Base-by-base conservation (phyloP, 2,888 invertebrate genomes). In the Camptogramma bilineatum region DNA sequence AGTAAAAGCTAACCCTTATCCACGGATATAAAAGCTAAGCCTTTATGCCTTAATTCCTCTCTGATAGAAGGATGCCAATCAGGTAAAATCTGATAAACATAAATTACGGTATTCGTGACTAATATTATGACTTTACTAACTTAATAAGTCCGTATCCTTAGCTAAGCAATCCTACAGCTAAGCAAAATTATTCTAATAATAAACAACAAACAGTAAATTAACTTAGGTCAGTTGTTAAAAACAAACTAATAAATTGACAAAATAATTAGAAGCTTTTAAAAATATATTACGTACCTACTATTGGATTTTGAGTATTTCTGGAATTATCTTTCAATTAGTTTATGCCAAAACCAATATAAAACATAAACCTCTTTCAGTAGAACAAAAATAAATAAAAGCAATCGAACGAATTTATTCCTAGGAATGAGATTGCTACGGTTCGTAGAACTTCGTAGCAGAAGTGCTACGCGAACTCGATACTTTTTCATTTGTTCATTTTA, bases 391-490 rank as follows among this genome's bases (percentile, higher is more conserved):
- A 17, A 17, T 44, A 44, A 44, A 16, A 44, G 34, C 34, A 52
- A 34, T 18, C n/a, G 24, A 44, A 17, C 17, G 16, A 44, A 44
- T 44, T 28, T 44, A 17, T 44, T 39, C 13, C 34, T 39, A 39
- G 34, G 34, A 39, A 39, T 44, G 44, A 46, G 55, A 34, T 47
- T 48, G 52, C 56, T 57, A 53, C 42, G 53, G 0, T 44, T 50
- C 57, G 63, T 63, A 63, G 63, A 48, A 1, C 39, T 44, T 63
- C 63, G 57, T 63, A 63, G 63, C 63, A 42, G n/a, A 31, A 24
- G 9, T 10, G 56, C 62, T 57, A 52, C 57, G 34, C 19, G 44
- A 34, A 52, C 21, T 48, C 34, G 3, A 39, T 13, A 39, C 48
- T 48, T 4, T 44, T 44, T 17, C 5, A 17, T 44, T 16, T 17